A percentile compares a stretch with the other conserved stretches of the same genome.
phyloP scores from a whole-genome alignment of 2,113 vertebrate genomes.

The Etheostoma cragini region DNA sequence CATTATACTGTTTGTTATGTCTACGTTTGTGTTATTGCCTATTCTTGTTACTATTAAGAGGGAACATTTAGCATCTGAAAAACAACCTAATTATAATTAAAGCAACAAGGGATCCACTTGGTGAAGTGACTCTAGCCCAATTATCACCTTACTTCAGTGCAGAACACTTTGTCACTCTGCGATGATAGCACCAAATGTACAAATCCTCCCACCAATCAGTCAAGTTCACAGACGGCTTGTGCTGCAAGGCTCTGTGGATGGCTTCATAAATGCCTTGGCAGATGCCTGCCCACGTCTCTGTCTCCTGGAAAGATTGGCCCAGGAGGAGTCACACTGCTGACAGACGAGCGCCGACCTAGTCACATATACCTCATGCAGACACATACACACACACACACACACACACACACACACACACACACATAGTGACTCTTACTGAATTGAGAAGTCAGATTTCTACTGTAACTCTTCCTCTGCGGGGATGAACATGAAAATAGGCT shows the following conservation, averaged over 20 bases:
- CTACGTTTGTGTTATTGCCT: slow-evolving; percentile 5
- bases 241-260: slow-evolving; percentile 53
- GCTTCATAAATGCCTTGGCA: slow-evolving; percentile 67
- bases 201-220: slow-evolving; percentile 51
- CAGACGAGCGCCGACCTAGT: slow-evolving; percentile 44
- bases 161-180: slow-evolving; percentile 51
- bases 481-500: slow-evolving; percentile 11
- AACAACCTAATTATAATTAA: slow-evolving; percentile 32
- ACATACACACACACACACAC: slow-evolving; percentile 9
- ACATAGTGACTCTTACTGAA: slow-evolving; percentile 24
- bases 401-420: background rate
- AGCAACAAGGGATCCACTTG: slow-evolving; percentile 29
- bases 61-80: slow-evolving; percentile 9
- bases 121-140: slow-evolving; percentile 42
- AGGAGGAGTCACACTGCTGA: slow-evolving; percentile 61
- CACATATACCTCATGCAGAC: background rate
- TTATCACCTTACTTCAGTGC: slow-evolving; percentile 60
- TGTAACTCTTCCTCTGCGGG: slow-evolving; percentile 4
- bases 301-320: slow-evolving; percentile 63
- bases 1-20: slow-evolving; percentile 2
- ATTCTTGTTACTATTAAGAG: background rate
- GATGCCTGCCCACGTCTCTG: slow-evolving; percentile 72
- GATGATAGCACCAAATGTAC: slow-evolving; percentile 61
- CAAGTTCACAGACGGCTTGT: slow-evolving; percentile 70
- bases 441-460: slow-evolving; percentile 15